Percentiles rank a stretch among this genome's conserved stretches.
Evolutionary conservation across 2,797 vertebrate species (phyloP).

Genomic region (Lagocephalus sceleratus): DNA sequence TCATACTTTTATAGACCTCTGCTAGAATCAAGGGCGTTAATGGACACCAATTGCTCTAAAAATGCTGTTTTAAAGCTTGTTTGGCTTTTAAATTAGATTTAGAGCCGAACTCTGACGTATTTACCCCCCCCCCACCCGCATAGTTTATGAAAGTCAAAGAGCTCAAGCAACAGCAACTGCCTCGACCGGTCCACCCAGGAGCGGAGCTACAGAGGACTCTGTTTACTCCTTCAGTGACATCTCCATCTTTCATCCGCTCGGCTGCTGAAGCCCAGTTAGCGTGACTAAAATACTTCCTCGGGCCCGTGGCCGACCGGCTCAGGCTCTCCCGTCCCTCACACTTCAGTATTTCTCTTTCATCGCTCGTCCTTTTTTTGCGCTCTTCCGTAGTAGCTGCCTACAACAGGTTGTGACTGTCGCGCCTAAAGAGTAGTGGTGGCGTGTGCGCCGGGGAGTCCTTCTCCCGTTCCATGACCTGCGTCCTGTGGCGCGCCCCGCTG

Average conservation of each 20-base stretch:
- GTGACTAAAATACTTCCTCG: constrained; percentile 60
- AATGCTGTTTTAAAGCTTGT: no score
- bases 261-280: constrained; percentile 60
- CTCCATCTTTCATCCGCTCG: constrained; percentile 51
- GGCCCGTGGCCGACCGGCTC: constrained; percentile 48
- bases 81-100: no score
- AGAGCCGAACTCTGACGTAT: no score
- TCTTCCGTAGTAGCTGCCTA: no score
- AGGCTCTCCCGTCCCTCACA: constrained; percentile 38
- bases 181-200: not conserved
- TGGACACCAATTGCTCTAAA: no score
- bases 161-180: no score
- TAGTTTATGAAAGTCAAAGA: no score
- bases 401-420: constrained; percentile 14
- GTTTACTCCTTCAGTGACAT: constrained; percentile 41
- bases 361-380: constrained; percentile 1
- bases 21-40: no score
- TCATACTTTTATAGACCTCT: no score
- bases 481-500: no score
- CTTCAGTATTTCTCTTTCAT: constrained; percentile 29
- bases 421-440: constrained; percentile 29
- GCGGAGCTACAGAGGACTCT: constrained; percentile 3
- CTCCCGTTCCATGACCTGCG: no score
- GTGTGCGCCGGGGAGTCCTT: constrained; percentile 4
- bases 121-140: no score